These are phyloP conservation scores for Cerceris rybyensis DNA, from an alignment of 2,888 invertebrate species.

Conservation along the genomic window DNA sequence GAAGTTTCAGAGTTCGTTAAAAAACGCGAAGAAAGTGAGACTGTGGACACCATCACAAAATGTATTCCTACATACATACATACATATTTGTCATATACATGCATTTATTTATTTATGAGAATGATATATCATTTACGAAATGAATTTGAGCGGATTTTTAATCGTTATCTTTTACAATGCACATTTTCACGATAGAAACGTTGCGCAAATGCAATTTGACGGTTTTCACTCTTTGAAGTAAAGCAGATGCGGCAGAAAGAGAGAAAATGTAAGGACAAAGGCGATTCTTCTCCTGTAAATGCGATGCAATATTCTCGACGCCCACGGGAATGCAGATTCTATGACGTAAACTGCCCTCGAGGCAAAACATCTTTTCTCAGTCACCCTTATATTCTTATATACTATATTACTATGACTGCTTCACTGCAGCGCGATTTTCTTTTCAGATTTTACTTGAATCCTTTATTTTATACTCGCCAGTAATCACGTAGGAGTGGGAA, in stretches of 20 bases:
- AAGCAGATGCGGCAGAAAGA: background rate
- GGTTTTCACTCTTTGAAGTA: background rate
- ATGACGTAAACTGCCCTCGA: conserved; percentile 41
- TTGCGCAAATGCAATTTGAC: background rate
- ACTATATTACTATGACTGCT: conserved; percentile 6
- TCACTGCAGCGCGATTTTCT: conserved; percentile 3
- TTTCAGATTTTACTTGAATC: background rate
- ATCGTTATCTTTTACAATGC: background rate
- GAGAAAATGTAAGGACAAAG: conserved; percentile 35
- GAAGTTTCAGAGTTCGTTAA: too few relatives aligned
- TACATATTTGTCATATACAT: too few relatives aligned
- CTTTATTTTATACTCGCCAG: background rate
- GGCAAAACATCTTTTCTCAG: conserved; percentile 29
- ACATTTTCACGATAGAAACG: conserved; percentile 15
- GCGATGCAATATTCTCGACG: conserved; percentile 46
- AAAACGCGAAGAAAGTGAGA: too few relatives aligned
- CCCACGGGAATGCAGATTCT: conserved; percentile 43
- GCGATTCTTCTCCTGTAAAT: conserved; percentile 43
- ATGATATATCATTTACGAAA: too few relatives aligned
- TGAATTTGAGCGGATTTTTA: background rate
- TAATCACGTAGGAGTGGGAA: background rate
- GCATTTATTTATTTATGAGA: too few relatives aligned
- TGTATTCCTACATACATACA: too few relatives aligned
- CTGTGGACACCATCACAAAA: too few relatives aligned
- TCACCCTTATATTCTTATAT: conserved; percentile 15